phyloP scores from a whole-genome alignment of 2,113 vertebrate genomes.

The Crotalus helleri region DNA sequence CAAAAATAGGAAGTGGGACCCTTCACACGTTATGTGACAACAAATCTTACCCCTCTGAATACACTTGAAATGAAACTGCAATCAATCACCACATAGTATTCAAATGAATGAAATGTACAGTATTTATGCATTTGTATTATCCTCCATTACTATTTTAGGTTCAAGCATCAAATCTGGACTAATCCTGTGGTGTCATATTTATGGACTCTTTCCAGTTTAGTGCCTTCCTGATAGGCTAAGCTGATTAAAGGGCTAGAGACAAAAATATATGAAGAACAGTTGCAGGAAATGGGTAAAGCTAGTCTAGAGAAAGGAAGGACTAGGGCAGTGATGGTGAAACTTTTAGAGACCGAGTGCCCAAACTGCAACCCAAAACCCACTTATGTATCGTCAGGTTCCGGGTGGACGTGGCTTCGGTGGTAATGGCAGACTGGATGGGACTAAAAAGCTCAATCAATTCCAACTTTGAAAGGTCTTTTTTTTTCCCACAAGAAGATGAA shows the following conservation, averaged over 20 bases:
- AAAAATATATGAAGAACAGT: background rate
- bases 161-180: background rate
- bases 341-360: too few species aligned
- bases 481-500: too few species aligned
- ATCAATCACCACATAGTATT: background rate
- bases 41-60: background rate
- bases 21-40: background rate
- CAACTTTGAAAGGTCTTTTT: too few species aligned
- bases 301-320: background rate
- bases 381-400: too few species aligned
- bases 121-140: background rate
- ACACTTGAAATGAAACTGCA: background rate
- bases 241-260: background rate
- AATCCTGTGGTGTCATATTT: background rate
- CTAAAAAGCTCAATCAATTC: too few species aligned
- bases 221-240: background rate
- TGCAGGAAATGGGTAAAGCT: background rate
- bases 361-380: too few species aligned
- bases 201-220: background rate
- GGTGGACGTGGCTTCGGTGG: too few species aligned
- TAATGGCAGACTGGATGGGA: too few species aligned
- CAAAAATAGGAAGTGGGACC: background rate
- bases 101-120: background rate
- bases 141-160: background rate
- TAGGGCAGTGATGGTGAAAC: background rate